Evolutionary conservation across 2,797 vertebrate genomes (phyloP).

Genomic region (Astyanax mexicanus): DNA sequence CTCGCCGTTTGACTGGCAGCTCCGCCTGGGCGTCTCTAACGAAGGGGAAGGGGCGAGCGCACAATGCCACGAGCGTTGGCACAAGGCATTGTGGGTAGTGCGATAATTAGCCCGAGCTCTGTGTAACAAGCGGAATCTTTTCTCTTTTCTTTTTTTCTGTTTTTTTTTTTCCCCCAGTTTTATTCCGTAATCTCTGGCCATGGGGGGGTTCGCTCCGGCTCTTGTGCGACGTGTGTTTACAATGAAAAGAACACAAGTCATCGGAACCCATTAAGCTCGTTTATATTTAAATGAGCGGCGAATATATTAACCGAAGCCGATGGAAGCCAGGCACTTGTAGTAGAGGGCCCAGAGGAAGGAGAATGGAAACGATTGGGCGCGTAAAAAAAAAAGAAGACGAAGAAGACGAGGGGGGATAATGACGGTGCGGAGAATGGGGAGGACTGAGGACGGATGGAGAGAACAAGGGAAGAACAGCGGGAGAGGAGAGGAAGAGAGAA

Average conservation of each 20-base stretch:
- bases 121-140: not conserved
- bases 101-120: not conserved
- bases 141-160: too few relatives aligned
- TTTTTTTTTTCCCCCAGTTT: too few relatives aligned
- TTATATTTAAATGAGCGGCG: not conserved
- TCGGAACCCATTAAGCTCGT: not conserved
- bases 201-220: not conserved
- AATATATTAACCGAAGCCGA: not conserved
- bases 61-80: not conserved
- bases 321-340: not conserved
- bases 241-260: too few relatives aligned
- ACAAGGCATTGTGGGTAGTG: not conserved
- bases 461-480: not conserved
- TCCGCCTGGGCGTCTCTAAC: slow-evolving; percentile 7
- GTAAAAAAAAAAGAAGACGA: too few relatives aligned
- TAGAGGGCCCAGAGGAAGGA: not conserved
- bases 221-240: not conserved
- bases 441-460: not conserved
- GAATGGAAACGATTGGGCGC: not conserved
- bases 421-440: not conserved
- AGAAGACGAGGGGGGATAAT: too few relatives aligned
- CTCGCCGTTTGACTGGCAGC: slow-evolving; percentile 19
- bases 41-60: not conserved
- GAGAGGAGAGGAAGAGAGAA: not conserved
- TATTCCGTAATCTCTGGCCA: not conserved